phyloP scores from a whole-genome alignment of 2,888 invertebrate genomes.

The Phalangium opilio region DNA sequence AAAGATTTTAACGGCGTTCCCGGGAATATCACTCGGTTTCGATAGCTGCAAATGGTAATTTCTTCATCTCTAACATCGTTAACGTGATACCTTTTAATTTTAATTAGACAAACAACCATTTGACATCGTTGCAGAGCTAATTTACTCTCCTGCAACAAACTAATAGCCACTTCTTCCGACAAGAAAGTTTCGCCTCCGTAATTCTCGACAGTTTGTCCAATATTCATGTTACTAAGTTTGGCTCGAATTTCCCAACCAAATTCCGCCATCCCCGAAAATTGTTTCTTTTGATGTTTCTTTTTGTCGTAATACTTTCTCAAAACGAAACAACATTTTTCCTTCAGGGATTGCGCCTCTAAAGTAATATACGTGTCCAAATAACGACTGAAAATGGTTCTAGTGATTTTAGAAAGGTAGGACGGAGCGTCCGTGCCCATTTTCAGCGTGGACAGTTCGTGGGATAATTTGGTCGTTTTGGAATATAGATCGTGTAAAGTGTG shows the following conservation, averaged over 20 bases:
- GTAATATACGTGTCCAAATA: slow-evolving; percentile 52
- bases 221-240: slow-evolving; percentile 80
- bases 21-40: slow-evolving; percentile 53
- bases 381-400: slow-evolving; percentile 61
- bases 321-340: slow-evolving; percentile 55
- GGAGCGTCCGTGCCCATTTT: slow-evolving; percentile 58
- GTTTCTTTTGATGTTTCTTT: slow-evolving; percentile 87
- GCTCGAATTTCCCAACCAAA: slow-evolving; percentile 83
- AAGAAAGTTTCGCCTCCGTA: slow-evolving; percentile 94
- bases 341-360: slow-evolving; percentile 58
- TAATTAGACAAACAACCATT: slow-evolving; percentile 40
- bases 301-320: slow-evolving; percentile 76
- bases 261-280: slow-evolving; percentile 71
- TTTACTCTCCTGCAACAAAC: slow-evolving; percentile 74
- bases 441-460: slow-evolving; percentile 51
- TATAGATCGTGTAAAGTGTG: slow-evolving; percentile 76
- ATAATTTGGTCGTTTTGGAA: slow-evolving; percentile 58
- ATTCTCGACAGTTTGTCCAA: slow-evolving; percentile 75
- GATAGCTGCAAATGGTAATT: slow-evolving; percentile 45
- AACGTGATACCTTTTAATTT: no score
- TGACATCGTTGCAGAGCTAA: slow-evolving; percentile 77
- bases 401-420: slow-evolving; percentile 56
- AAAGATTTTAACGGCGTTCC: slow-evolving; percentile 61
- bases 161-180: slow-evolving; percentile 83
- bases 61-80: no score